Evolutionary conservation across 2,113 vertebrate genomes (phyloP).

Genomic region (Turdus rufiventris): DNA sequence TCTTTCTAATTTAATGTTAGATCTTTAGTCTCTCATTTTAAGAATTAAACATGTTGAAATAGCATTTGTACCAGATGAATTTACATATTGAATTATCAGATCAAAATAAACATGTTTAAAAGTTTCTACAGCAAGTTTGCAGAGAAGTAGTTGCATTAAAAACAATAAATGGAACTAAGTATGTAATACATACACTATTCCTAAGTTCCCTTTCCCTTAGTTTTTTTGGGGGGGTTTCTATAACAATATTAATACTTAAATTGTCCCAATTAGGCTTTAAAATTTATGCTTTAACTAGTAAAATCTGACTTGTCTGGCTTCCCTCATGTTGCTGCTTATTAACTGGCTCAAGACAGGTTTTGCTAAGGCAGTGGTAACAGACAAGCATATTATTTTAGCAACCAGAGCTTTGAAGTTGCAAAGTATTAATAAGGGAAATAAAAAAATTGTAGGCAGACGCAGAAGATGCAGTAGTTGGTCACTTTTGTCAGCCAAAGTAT

Average conservation of each 20-base stretch:
- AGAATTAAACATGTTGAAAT: neutral
- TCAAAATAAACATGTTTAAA: neutral
- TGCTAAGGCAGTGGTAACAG: neutral
- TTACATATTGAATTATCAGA: neutral
- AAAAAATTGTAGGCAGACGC: neutral
- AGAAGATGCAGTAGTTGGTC: neutral
- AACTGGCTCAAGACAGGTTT: neutral
- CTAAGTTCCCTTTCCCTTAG: neutral
- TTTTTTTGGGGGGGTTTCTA: neutral
- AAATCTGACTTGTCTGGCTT: neutral
- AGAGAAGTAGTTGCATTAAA: neutral
- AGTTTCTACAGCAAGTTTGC: neutral
- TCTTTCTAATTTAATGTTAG: neutral
- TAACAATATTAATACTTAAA: neutral
- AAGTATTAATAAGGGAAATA: neutral
- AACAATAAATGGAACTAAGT: neutral
- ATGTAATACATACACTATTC: neutral
- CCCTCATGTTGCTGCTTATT: neutral
- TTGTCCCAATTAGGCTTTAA: constrained; percentile 21
- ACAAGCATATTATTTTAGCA: neutral
- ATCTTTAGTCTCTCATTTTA: neutral
- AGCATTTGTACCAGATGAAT: neutral
- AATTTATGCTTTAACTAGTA: constrained; percentile 3
- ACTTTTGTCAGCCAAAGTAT: neutral
- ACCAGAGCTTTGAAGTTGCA: neutral